These are phyloP conservation scores for Mythimna ferrago DNA, from an alignment of 2,888 invertebrate species.

Conservation along the genomic window DNA sequence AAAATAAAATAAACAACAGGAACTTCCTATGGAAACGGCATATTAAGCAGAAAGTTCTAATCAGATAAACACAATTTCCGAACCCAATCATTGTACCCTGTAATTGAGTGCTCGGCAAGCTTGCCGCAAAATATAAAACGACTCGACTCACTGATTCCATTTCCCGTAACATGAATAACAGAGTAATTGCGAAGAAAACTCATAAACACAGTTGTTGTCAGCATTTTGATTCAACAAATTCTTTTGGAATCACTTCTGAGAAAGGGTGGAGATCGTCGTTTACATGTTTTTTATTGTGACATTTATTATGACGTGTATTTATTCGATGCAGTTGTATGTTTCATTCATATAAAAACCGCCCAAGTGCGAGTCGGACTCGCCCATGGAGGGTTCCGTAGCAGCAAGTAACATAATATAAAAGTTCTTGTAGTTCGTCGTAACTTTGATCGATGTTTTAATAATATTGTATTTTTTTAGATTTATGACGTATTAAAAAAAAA, in stretches of 20 bases:
- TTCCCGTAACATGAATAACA: slow-evolving; percentile 8
- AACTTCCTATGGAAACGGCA: not conserved
- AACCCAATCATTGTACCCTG: not conserved
- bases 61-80: slow-evolving; percentile 20
- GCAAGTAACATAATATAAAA: no score
- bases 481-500: no score
- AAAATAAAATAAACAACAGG: not conserved
- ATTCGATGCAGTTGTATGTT: no score
- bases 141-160: slow-evolving; percentile 20
- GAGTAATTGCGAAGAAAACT: slow-evolving; percentile 13
- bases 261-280: not conserved
- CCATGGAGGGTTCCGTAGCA: no score
- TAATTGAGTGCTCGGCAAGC: slow-evolving; percentile 6
- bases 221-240: slow-evolving; percentile 13
- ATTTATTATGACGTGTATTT: not conserved
- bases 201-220: slow-evolving; percentile 27
- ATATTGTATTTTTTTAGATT: no score
- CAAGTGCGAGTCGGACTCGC: no score
- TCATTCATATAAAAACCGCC: no score
- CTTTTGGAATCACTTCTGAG: slow-evolving; percentile 5
- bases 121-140: slow-evolving; percentile 29
- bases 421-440: no score
- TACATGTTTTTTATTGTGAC: not conserved
- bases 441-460: no score
- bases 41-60: slow-evolving; percentile 6